Base-by-base conservation (phyloP, 2,888 invertebrate genomes). In the Drosophila monieri region DNA sequence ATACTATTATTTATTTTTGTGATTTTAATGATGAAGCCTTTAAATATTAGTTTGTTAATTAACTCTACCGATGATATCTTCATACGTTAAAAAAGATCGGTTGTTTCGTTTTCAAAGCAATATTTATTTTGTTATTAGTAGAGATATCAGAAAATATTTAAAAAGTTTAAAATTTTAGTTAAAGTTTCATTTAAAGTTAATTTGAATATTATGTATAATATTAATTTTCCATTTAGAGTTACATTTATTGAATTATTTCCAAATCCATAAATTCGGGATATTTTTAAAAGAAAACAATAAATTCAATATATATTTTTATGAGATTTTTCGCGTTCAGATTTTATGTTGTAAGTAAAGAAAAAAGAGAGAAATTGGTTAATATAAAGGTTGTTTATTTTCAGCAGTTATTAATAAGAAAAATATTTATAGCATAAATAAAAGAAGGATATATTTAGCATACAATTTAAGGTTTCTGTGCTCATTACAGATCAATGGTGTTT, bases 61-160 rank as follows among this genome's bases (percentile, higher is more conserved):
- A n/a, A 81, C 89, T 89, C 90, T 90, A 90, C 90, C 90, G 88
- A 90, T 88, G 79, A 90, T 90, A 89, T 90, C 90, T 90, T 89
- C 14, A 37, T 12, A 32, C 32, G 12, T 12, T 4, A 46, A 46
- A 30, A 35, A 51, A 10, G 8, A 14, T 69, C 68, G 64, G 44
- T 25, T 61, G 8, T 8, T 32, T 4, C 21, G 21, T 21, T 21
- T 21, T 21, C 4, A 21, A 3, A 21, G 21, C 21, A 21, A 21
- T 21, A 3, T 5, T 37, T 64, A 12, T 37, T 68, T 75, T 76
- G n/a, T 56, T 30, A 37, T 48, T 65, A 46, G 56, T n/a, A n/a
- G n/a, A n/a, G n/a, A n/a, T n/a, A n/a, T 39, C 25, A n/a, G 35
- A 46, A 44, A 46, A 44, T 14, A 58, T 56, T 61, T 53, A 58